Base-by-base conservation (phyloP, 2,888 invertebrate species). In the Frankliniella intonsa region DNA sequence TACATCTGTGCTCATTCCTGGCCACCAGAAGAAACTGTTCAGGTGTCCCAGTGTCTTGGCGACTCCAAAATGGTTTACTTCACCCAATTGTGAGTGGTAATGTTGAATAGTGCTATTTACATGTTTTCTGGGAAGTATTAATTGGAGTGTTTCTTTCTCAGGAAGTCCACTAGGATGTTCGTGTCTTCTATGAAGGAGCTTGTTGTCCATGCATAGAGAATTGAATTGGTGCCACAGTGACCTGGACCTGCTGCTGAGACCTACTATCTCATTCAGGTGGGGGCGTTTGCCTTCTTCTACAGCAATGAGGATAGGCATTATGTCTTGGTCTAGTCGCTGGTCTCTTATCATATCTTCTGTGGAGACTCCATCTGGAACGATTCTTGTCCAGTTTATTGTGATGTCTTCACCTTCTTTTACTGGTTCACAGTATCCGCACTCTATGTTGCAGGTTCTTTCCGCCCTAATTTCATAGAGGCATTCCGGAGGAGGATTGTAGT, bases 21-120 rank as follows among this genome's bases (percentile, higher is more conserved):
- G 80, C 84, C 84, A 86, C 50, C 85, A 85, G 80, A 85, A 87
- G 69, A 80, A 84, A 84, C 84, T 85, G 50, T 81, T 83, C 82
- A 85, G 83, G 80, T 85, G 85, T 7, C 82, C 76, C 38, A 85
- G 80, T 0, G 85, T 86, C 76, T 85, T 85, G 27, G 85, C 84
- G 0, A 85, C 81, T 12, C 86, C 85, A 19, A 86, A 85, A 82
- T 86, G 85, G n/a, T 85, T 85, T 27, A 85, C 85, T 0, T 85
- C 80, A 9, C 84, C 82, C 19, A 65, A 65, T 50, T 84, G 84
- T 83, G 84, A 83, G 82, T 86, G 85, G 49, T 84, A 80, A 81
- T 84, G 84, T 50, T 81, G 69, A 17, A 85, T 50, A 19, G 85
- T 81, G 80, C 83, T 81, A 19, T n/a, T n/a, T 38, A 84, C 82